Evolutionary conservation across 2,113 vertebrate species (phyloP).

Genomic region (Ovis canadensis): DNA sequence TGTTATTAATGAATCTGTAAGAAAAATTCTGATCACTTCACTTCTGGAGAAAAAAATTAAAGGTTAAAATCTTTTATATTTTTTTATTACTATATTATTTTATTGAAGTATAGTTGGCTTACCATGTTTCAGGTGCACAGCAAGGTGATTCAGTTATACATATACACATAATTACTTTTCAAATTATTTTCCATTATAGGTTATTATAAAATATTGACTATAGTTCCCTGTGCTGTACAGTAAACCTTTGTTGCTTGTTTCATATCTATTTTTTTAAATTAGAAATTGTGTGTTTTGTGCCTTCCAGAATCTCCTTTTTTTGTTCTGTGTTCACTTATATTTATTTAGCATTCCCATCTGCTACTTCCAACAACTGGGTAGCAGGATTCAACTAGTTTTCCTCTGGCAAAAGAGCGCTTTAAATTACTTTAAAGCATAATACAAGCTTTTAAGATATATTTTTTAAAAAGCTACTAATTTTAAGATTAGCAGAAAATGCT

Average conservation of each 20-base stretch:
- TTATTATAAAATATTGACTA: neutral
- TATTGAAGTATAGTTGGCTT: neutral
- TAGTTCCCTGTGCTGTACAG: neutral
- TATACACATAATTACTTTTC: neutral
- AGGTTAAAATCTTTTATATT: neutral
- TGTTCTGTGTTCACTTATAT: neutral
- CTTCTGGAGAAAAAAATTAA: neutral
- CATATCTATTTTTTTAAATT: neutral
- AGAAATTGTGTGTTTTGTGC: neutral
- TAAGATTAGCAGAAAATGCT: neutral
- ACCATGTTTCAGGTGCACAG: neutral
- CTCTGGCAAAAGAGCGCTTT: neutral
- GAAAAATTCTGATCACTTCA: neutral
- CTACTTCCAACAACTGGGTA: neutral
- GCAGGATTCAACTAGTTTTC: neutral
- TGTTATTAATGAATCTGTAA: neutral
- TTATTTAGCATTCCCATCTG: neutral
- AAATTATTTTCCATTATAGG: neutral
- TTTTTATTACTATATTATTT: neutral
- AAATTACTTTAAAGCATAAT: neutral
- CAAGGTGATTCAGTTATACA: neutral
- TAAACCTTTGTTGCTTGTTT: neutral
- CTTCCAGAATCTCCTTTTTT: neutral
- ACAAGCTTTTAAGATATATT: neutral
- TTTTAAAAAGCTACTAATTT: neutral